Percentiles rank a stretch among this genome's conserved stretches.
phyloP scores from a whole-genome alignment of 2,888 invertebrate genomes.

The Lithophane leautieri region DNA sequence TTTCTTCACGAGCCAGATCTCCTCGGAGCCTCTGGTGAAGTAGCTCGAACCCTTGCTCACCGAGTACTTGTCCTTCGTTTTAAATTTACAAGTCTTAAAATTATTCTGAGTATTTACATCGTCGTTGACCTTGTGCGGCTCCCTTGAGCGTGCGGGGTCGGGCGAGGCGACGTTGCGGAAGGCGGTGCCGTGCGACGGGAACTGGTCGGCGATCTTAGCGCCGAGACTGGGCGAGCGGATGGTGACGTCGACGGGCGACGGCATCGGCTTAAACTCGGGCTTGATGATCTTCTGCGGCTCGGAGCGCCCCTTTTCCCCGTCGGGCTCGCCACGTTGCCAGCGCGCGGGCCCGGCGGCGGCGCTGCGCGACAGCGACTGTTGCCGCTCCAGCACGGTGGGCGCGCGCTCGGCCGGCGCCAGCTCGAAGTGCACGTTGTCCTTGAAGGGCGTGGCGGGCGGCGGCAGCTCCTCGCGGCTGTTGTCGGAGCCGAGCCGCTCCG shows the following conservation, averaged over 20 bases:
- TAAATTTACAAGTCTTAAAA: constrained; percentile 83
- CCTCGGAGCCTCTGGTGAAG: constrained; percentile 87
- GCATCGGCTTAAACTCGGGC: constrained; percentile 86
- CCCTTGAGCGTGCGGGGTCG: constrained; percentile 74
- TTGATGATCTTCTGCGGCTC: constrained; percentile 87
- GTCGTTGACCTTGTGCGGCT: constrained; percentile 74
- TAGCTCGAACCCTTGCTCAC: constrained; percentile 87
- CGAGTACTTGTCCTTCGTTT: constrained; percentile 83
- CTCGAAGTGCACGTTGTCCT: constrained; percentile 81
- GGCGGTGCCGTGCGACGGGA: constrained; percentile 87
- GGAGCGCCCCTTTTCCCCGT: constrained; percentile 76
- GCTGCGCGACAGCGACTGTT: constrained; percentile 72
- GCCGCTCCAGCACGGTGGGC: constrained; percentile 70
- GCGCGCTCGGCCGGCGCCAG: constrained; percentile 53
- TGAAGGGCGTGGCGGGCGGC: constrained; percentile 82
- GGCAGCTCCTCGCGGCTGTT: constrained; percentile 76
- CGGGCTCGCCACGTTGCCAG: constrained; percentile 79
- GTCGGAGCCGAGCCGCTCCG: constrained; percentile 72
- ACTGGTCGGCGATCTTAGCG: constrained; percentile 83
- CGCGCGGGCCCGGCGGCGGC: constrained; percentile 71
- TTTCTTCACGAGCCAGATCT: constrained; percentile 89
- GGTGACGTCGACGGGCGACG: constrained; percentile 83
- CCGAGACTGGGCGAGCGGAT: constrained; percentile 87
- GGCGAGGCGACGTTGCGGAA: constrained; percentile 87
- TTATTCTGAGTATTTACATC: constrained; percentile 81